phyloP scores from a whole-genome alignment of 2,797 vertebrate genomes.

The Urocyon cinereoargenteus region DNA sequence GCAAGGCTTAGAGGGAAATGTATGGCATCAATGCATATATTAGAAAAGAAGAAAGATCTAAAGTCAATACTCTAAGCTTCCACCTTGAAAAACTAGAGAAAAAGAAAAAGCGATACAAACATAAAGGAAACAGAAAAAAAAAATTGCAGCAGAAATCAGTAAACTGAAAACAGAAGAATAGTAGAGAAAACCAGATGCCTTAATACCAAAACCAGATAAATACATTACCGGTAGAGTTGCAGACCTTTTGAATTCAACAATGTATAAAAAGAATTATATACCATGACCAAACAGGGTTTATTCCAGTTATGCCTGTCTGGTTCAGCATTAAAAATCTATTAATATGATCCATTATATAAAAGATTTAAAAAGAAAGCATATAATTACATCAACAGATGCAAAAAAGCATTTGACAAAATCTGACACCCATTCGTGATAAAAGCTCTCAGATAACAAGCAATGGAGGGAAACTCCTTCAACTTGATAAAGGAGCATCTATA shows the following conservation, averaged over 20 bases:
- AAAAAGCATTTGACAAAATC: not conserved
- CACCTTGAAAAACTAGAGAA: not conserved
- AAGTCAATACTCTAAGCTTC: not conserved
- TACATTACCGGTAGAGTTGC: not conserved
- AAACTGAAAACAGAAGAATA: not conserved
- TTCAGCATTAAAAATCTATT: not conserved
- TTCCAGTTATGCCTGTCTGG: not conserved
- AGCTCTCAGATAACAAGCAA: not conserved
- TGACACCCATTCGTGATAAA: not conserved
- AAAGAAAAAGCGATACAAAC: not conserved
- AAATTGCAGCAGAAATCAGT: not conserved
- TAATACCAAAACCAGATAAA: not conserved
- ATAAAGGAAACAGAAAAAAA: not conserved
- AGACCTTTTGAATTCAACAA: not conserved
- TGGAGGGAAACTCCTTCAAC: not conserved
- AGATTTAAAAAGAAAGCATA: not conserved
- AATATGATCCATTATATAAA: not conserved
- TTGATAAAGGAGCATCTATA: not conserved
- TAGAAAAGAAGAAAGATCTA: not conserved
- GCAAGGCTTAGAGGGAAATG: not conserved
- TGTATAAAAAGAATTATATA: not conserved
- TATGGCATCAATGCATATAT: not conserved
- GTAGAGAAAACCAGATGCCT: not conserved
- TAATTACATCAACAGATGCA: not conserved
- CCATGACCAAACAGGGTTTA: not conserved